These are phyloP conservation scores for Alethe castanea DNA, from an alignment of 2,113 vertebrate species.

Conservation along the genomic window DNA sequence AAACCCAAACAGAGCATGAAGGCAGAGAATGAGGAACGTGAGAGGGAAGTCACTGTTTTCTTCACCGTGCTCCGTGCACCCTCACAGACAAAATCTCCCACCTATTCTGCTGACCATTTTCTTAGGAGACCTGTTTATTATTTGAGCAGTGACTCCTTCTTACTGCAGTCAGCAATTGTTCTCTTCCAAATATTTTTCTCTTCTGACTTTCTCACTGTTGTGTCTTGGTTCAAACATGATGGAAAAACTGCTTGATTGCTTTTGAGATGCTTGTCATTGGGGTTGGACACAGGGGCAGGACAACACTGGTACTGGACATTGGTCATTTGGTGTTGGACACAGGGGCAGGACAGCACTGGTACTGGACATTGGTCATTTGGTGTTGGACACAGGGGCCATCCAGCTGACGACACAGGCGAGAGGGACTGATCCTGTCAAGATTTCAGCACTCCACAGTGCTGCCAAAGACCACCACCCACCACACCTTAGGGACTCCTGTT, in stretches of 20 bases:
- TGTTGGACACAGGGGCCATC: background rate
- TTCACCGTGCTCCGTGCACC: background rate
- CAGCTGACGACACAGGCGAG: background rate
- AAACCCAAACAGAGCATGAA: background rate
- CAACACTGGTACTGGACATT: rapidly evolving
- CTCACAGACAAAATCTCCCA: background rate
- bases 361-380: background rate
- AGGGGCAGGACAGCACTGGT: background rate
- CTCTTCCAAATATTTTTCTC: background rate
- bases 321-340: background rate
- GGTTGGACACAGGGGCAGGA: background rate
- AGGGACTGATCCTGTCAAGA: background rate
- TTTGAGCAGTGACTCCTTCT: background rate
- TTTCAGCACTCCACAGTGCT: background rate
- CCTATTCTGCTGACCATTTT: background rate
- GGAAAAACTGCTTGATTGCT: background rate
- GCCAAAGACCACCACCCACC: background rate
- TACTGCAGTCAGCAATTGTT: background rate
- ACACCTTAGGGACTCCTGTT: background rate
- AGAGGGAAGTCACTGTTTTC: background rate
- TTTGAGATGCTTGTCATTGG: background rate
- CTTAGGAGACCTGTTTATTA: background rate
- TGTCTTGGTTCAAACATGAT: background rate
- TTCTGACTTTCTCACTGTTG: background rate
- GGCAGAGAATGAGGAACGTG: rapidly evolving